A percentile compares a stretch with the other conserved stretches of the same genome.
Conservation (phyloP, 2,888 invertebrate genomes). For the Torymus tubicola region DNA sequence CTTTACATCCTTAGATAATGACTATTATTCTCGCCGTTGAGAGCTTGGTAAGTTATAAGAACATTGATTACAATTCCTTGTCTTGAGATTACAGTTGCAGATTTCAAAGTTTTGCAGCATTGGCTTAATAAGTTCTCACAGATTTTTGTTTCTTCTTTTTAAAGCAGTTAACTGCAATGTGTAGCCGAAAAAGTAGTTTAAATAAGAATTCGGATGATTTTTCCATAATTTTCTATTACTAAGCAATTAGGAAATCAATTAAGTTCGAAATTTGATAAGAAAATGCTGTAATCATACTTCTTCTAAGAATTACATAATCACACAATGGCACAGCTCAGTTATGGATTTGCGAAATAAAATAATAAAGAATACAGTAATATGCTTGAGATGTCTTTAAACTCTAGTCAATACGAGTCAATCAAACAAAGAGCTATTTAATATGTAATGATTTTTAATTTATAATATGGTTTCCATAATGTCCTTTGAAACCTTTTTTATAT, state of each 20-base stretch:
- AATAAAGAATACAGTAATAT: not conserved
- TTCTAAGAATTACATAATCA: constrained; percentile 15
- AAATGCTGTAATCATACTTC: constrained; percentile 33
- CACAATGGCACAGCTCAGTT: constrained; percentile 16
- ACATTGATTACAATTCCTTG: constrained; percentile 33
- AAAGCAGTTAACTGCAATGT: constrained; percentile 23
- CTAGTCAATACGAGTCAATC: too few species aligned
- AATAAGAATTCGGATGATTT: constrained; percentile 34
- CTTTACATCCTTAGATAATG: constrained; percentile 90
- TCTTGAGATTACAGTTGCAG: constrained; percentile 53
- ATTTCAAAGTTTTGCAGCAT: constrained; percentile 63
- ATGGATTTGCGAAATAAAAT: constrained; percentile 5
- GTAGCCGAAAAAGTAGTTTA: constrained; percentile 20
- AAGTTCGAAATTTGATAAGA: not conserved
- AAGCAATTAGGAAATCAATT: not conserved
- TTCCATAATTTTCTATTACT: not conserved
- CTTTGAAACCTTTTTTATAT: too few species aligned
- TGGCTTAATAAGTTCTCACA: constrained; percentile 58
- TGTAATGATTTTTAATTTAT: too few species aligned
- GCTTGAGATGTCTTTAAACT: constrained; percentile 15
- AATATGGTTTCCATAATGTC: too few species aligned
- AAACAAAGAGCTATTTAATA: too few species aligned
- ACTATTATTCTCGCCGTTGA: constrained; percentile 92
- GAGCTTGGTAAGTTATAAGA: constrained; percentile 89
- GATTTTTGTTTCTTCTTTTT: constrained; percentile 31